A percentile compares a stretch with the other conserved stretches of the same genome.
Conservation (phyloP, 2,113 vertebrate species). For the Ptychochromis oligacanthus region DNA sequence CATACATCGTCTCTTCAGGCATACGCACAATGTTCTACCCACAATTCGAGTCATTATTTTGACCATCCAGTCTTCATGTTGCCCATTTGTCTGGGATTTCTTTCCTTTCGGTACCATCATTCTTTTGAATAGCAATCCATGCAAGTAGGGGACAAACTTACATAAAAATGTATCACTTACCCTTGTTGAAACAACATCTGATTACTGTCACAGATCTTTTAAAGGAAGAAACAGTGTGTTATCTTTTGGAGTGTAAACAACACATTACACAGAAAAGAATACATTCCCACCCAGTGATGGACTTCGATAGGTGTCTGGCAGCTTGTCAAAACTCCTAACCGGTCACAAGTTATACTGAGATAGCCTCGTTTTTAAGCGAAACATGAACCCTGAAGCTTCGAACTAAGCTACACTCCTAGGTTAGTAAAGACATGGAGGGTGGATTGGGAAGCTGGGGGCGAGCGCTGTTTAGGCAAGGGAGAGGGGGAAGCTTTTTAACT, state of each 20-base stretch:
- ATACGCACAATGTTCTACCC: background rate
- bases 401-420: constrained; percentile 13
- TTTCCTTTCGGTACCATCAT: background rate
- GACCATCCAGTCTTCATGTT: background rate
- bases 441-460: background rate
- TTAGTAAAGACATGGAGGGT: constrained; percentile 36
- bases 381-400: background rate
- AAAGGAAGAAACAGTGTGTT: constrained; percentile 23
- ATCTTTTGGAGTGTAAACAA: background rate
- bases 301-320: constrained; percentile 78
- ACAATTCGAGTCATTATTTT: background rate
- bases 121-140: background rate
- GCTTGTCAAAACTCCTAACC: constrained; percentile 37
- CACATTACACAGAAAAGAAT: constrained; percentile 9
- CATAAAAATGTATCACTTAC: constrained; percentile 56
- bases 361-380: background rate
- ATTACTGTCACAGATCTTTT: constrained; percentile 25
- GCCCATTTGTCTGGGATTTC: background rate
- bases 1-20: background rate
- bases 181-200: constrained; percentile 41
- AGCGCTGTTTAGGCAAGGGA: constrained; percentile 7
- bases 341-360: background rate
- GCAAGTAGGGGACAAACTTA: constrained; percentile 24
- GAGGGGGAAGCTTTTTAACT: background rate
- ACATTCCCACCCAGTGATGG: background rate